Evolutionary conservation across 2,888 invertebrate species (phyloP), one percentile per base, ranked within the genome.

Genomic region (Dasysyrphus tricinctus): DNA sequence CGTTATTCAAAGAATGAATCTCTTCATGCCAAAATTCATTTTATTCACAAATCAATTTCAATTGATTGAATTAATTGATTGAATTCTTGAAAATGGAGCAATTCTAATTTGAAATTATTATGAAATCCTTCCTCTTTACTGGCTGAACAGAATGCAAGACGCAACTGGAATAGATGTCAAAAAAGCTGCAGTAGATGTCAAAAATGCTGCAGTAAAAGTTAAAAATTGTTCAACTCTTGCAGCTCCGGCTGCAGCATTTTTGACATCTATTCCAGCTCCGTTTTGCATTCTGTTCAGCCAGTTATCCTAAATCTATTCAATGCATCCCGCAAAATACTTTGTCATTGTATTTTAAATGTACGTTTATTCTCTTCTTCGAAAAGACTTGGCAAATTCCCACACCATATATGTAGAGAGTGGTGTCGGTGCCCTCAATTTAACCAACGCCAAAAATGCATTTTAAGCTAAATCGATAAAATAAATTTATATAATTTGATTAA

Each of bases 401-500:
- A 39, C 7, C n/a, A n/a, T n/a, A 16, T 19, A 44, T n/a, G n/a
- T 32, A 3, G 32, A 32, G n/a, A n/a, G n/a, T 24, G 3, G 3
- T 44, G 42, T 1, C 59, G 1, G 5, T 42, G 59, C 5, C 63
- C 63, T 32, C 44, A 44, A 63, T 63, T 63, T 32, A 6, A 4
- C 16, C 19, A 19, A n/a, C 1, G 49, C 67, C 65, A 67, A 67
- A 67, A 67, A 67, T 67, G 49, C 67, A 67, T 67, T 61, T 39
- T 24, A 14, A 24, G 9, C 7, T 32, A 49, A 49, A 67, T 67
- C 67, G 49, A 67, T 67, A 37, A 67, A 67, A 47, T 49, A 49
- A 67, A 67, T 67, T 49, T 44, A 67, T 67, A 49, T 44, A 67
- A 49, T 49, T 67, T 49, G 67, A 65, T 65, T 65, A 65, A 65